Conservation (phyloP, 2,113 vertebrate genomes). For the Ictidomys tridecemlineatus region DNA sequence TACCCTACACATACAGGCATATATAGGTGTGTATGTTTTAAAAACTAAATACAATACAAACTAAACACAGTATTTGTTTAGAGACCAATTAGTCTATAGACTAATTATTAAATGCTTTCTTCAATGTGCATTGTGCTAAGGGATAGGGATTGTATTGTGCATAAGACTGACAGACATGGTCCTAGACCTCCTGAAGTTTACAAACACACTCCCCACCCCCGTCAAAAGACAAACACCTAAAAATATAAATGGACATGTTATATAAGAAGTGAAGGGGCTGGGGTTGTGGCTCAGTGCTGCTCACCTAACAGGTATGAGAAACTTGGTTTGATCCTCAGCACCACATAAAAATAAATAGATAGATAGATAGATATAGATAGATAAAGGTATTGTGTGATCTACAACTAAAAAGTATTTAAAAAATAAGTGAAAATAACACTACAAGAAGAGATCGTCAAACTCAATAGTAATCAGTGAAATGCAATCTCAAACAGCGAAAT, state of each 20-base stretch:
- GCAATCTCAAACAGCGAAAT: not conserved
- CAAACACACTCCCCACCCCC: no score
- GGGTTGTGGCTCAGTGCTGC: no score
- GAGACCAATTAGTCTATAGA: not conserved
- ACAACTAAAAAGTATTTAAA: no score
- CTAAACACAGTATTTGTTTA: not conserved
- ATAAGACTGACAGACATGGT: not conserved
- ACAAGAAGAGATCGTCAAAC: not conserved
- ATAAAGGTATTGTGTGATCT: no score
- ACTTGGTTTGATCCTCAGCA: no score
- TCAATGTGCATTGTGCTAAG: not conserved
- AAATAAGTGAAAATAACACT: not conserved
- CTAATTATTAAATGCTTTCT: not conserved
- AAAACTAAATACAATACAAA: not conserved
- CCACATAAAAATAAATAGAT: no score
- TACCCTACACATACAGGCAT: not conserved
- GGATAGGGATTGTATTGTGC: not conserved
- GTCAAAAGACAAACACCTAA: not conserved
- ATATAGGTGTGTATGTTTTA: not conserved
- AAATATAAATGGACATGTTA: not conserved
- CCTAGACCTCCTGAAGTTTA: not conserved
- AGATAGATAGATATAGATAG: no score
- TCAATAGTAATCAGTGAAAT: not conserved
- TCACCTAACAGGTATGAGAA: no score
- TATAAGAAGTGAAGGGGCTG: not conserved